Percentiles rank a stretch among this genome's conserved stretches.
Evolutionary conservation across 92 coral and sea anemone species (phyloP).

Genomic region (Isaurus tuberculatus): DNA sequence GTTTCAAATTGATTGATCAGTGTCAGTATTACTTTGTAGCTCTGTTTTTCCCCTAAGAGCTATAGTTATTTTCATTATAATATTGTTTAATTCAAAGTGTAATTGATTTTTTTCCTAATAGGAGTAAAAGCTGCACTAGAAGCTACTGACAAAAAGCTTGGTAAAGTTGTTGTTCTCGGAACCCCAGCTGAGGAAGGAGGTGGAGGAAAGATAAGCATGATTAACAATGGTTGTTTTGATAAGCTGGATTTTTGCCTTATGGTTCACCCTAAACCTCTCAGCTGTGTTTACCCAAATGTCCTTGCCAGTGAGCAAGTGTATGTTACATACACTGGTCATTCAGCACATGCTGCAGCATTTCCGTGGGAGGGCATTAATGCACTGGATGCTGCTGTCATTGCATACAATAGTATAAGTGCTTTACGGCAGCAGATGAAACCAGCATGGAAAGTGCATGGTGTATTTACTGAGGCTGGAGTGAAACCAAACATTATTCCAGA

Average conservation of each 20-base stretch:
- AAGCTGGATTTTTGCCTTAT: slow-evolving; percentile 91
- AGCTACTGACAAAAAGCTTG: slow-evolving; percentile 69
- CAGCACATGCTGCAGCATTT: slow-evolving; percentile 93
- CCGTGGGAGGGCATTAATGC: slow-evolving; percentile 98
- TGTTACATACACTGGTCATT: slow-evolving; percentile 75
- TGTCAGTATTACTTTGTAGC: not conserved
- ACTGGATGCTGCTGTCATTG: slow-evolving; percentile 93
- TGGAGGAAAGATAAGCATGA: slow-evolving; percentile 93
- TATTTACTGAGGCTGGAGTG: slow-evolving; percentile 87
- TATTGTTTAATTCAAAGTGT: not conserved
- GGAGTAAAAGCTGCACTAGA: slow-evolving; percentile 93
- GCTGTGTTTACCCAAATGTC: slow-evolving; percentile 71
- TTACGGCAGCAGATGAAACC: slow-evolving; percentile 96
- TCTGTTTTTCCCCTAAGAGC: too few relatives aligned
- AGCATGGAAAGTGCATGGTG: slow-evolving; percentile 93
- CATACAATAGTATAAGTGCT: slow-evolving; percentile 83
- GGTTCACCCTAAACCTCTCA: slow-evolving; percentile 93
- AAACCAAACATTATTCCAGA: slow-evolving; percentile 92
- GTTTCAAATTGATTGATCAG: too few relatives aligned
- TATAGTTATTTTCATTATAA: not conserved
- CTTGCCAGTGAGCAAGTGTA: slow-evolving; percentile 70
- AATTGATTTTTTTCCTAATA: slow-evolving; percentile 10
- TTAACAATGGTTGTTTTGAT: slow-evolving; percentile 85
- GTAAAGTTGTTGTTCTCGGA: slow-evolving; percentile 86
- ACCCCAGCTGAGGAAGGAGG: slow-evolving; percentile 98